Percentiles rank a stretch among this genome's conserved stretches.
phyloP scores from a whole-genome alignment of 1,140 invertebrate genomes.

The Papilio dardanus region DNA sequence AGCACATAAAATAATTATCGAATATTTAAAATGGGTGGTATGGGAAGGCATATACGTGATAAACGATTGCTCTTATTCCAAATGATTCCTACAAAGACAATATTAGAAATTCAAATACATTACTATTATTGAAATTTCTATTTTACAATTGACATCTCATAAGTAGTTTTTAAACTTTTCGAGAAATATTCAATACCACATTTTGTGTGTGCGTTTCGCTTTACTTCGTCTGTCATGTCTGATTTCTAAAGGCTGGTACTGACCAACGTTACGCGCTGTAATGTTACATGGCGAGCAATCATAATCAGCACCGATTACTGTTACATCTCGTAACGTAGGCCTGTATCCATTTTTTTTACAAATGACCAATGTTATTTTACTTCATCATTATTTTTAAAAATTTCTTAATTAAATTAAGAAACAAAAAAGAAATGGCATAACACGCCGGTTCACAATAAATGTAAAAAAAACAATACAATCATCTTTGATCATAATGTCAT shows the following conservation, averaged over 20 bases:
- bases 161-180: slow-evolving; percentile 28
- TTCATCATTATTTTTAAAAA: slow-evolving; percentile 11
- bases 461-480: slow-evolving; percentile 1
- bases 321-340: too few species aligned
- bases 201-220: slow-evolving; percentile 27
- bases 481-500: slow-evolving; percentile 11
- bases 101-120: slow-evolving; percentile 3
- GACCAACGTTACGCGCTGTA: not conserved
- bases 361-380: not conserved
- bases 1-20: slow-evolving; percentile 22
- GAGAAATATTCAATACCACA: not conserved
- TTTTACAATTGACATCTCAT: slow-evolving; percentile 38
- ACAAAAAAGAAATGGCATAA: not conserved
- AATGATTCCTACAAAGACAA: slow-evolving; percentile 18
- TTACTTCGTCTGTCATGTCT: not conserved
- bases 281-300: too few species aligned
- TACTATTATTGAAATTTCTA: slow-evolving; percentile 25
- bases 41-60: slow-evolving; percentile 31
- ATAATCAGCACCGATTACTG: too few species aligned
- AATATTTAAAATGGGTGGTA: slow-evolving; percentile 24
- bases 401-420: slow-evolving; percentile 27
- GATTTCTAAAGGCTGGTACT: not conserved
- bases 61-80: not conserved
- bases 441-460: not conserved
- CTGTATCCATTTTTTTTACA: not conserved